Conservation (phyloP, 2,888 invertebrate genomes). For the Meloe dianella region DNA sequence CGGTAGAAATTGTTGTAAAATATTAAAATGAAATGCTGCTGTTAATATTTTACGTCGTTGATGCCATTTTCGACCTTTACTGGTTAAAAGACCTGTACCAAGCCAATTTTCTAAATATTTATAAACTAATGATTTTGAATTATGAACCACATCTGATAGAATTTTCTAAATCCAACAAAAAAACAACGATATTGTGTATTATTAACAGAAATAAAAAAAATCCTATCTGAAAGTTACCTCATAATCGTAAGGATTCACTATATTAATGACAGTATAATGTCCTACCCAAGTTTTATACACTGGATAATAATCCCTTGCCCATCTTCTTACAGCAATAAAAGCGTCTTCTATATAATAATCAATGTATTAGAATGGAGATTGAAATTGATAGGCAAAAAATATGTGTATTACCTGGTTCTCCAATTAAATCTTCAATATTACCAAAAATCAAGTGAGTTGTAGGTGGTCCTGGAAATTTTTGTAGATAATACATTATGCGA, state of each 20-base stretch:
- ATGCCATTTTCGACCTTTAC: conserved; percentile 57
- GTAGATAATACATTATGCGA: background rate
- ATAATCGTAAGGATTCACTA: conserved; percentile 17
- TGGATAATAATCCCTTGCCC: conserved; percentile 23
- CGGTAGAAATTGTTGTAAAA: conserved; percentile 52
- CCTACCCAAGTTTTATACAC: conserved; percentile 27
- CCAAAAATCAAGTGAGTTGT: background rate
- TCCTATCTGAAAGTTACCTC: background rate
- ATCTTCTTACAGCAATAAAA: conserved; percentile 27
- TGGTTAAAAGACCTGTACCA: conserved; percentile 19
- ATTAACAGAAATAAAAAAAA: too few species aligned
- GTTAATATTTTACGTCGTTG: conserved; percentile 56
- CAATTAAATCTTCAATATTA: background rate
- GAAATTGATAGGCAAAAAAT: too few species aligned
- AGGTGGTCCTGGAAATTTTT: background rate
- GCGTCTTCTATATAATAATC: conserved; percentile 23
- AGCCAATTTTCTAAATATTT: conserved; percentile 17
- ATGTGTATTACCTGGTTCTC: background rate
- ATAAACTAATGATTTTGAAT: conserved; percentile 14
- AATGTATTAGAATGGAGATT: background rate
- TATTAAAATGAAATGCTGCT: conserved; percentile 58
- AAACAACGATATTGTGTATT: too few species aligned
- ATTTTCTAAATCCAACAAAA: too few species aligned
- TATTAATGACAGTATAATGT: conserved; percentile 26
- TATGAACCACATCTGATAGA: conserved; percentile 15